phyloP scores from a whole-genome alignment of 2,113 vertebrate genomes.

The Xenus cinereus region DNA sequence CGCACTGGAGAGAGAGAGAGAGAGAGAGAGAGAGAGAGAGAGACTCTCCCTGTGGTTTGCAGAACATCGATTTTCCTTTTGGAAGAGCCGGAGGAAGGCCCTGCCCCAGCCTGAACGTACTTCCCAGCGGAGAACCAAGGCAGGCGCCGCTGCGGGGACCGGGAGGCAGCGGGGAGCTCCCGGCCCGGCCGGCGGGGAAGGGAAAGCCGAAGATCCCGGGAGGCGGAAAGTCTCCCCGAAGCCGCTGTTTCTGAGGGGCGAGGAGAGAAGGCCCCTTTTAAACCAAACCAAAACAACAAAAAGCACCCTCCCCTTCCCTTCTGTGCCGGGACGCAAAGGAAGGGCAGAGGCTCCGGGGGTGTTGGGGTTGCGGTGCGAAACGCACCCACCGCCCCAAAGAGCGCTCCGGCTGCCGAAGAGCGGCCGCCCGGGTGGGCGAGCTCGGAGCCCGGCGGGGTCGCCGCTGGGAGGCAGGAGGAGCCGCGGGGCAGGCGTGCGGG shows the following conservation, averaged over 20 bases:
- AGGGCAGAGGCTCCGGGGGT: rapidly evolving
- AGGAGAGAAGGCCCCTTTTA: not conserved
- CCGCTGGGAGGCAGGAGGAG: not conserved
- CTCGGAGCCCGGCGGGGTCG: no score
- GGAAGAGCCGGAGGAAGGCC: not conserved
- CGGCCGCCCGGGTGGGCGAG: no score
- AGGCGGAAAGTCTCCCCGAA: not conserved
- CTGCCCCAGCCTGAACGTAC: not conserved
- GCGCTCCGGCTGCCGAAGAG: no score
- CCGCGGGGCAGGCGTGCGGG: not conserved
- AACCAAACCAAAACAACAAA: not conserved
- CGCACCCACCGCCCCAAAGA: rapidly evolving
- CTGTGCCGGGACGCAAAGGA: rapidly evolving
- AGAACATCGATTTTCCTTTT: rapidly evolving
- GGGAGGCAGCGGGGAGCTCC: not conserved
- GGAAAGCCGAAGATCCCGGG: not conserved
- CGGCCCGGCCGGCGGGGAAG: no score
- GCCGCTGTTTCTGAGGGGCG: rapidly evolving
- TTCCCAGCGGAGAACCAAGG: rapidly evolving
- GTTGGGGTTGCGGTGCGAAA: not conserved
- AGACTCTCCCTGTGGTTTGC: rapidly evolving
- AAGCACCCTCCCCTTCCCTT: no score
- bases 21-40: rapidly evolving
- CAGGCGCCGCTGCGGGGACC: not conserved
- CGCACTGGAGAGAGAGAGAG: rapidly evolving